Conservation (phyloP, 2,113 vertebrate genomes). For the Erinaceus europaeus region DNA sequence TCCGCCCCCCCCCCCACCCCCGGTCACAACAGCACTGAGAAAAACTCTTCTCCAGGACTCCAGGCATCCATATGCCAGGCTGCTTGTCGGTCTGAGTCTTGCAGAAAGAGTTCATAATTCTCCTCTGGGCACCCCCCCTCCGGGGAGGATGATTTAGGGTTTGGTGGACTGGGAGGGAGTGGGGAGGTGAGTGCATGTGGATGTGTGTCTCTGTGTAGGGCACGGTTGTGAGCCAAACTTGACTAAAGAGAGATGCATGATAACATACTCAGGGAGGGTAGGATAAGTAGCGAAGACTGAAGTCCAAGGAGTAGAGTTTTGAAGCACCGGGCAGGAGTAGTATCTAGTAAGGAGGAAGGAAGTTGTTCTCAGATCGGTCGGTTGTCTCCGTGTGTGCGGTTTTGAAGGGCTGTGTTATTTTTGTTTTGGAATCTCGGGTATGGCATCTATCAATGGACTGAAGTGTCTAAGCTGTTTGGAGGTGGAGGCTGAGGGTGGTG, state of each 20-base stretch:
- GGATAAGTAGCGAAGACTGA: no score
- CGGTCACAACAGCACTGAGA: constrained; percentile 5
- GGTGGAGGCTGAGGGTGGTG: neutral
- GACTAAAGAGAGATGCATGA: neutral
- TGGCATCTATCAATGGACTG: neutral
- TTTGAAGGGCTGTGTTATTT: neutral
- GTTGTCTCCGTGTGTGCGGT: no score
- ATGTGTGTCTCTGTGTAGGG: neutral
- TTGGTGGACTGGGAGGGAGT: neutral
- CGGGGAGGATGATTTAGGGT: neutral
- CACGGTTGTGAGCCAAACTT: neutral
- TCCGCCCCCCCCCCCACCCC: no score
- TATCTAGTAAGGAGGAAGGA: neutral
- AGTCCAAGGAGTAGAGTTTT: no score
- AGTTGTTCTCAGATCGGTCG: constrained; percentile 26
- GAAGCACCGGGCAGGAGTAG: no score
- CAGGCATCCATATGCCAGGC: neutral
- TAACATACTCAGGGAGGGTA: neutral
- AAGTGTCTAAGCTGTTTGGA: neutral
- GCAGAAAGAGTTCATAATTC: constrained; percentile 24
- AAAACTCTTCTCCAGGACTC: constrained; percentile 21
- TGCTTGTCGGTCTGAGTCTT: constrained; percentile 4
- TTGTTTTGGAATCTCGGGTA: constrained; percentile 21
- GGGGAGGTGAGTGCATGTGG: neutral
- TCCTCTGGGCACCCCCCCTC: neutral